phyloP scores from a whole-genome alignment of 2,113 vertebrate genomes.

The Lichenostomus cassidix region DNA sequence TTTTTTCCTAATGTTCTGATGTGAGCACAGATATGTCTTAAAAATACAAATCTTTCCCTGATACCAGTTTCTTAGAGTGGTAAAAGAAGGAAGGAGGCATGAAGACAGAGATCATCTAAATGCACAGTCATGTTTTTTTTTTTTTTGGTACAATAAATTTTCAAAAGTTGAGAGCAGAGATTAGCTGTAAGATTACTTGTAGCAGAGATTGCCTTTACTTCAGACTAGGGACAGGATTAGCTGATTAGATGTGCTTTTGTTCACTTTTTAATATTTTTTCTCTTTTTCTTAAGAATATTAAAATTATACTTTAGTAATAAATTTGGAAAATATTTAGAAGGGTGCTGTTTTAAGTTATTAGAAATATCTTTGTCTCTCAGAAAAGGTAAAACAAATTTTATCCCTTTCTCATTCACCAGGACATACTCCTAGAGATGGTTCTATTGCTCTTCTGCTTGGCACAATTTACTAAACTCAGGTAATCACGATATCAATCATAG shows the following conservation, averaged over 20 bases:
- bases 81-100: neutral
- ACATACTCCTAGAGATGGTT: neutral
- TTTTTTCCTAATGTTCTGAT: neutral
- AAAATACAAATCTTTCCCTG: neutral
- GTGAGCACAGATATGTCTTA: neutral
- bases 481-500: neutral
- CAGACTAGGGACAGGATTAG: neutral
- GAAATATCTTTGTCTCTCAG: neutral
- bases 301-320: neutral
- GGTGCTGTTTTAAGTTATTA: neutral
- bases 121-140: neutral
- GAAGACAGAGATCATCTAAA: neutral
- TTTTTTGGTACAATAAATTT: neutral
- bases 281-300: neutral
- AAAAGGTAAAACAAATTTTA: neutral
- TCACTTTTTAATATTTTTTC: neutral
- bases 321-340: neutral
- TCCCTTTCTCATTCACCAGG: neutral
- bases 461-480: neutral
- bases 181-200: neutral
- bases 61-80: neutral
- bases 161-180: neutral
- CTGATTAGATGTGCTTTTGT: neutral
- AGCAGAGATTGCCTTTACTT: neutral
- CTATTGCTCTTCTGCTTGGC: neutral